These are phyloP conservation scores for Halcyon smyrnensis DNA, from an alignment of 2,797 vertebrate species.

Conservation along the genomic window DNA sequence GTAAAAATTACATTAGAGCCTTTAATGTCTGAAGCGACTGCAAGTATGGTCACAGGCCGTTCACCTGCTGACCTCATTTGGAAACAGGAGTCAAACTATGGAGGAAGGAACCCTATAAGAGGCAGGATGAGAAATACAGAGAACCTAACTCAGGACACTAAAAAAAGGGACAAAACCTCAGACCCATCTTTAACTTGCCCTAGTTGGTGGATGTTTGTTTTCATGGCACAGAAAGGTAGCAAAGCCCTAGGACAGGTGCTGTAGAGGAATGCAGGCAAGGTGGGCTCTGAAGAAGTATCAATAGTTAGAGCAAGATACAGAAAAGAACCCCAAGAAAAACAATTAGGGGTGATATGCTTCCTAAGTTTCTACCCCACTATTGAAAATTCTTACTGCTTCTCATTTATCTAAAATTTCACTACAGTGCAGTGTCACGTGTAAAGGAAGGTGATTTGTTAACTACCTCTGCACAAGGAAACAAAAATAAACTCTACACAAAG, in stretches of 20 bases:
- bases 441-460: neutral
- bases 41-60: neutral
- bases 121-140: neutral
- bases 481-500: neutral
- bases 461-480: neutral
- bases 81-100: neutral
- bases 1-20: neutral
- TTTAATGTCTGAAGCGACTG: neutral
- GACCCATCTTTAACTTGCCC: neutral
- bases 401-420: neutral
- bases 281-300: neutral
- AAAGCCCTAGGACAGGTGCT: neutral
- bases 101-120: neutral
- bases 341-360: neutral
- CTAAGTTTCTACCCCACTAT: neutral
- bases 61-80: neutral
- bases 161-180: neutral
- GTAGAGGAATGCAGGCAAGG: neutral
- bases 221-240: neutral
- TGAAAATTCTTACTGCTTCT: neutral
- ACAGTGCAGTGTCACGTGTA: neutral
- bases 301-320: neutral
- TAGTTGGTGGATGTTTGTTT: neutral
- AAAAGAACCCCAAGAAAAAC: neutral
- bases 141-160: neutral